A percentile compares a stretch with the other conserved stretches of the same genome.
These are phyloP conservation scores for Limenitis camilla DNA, from an alignment of 2,888 invertebrate genomes.

Conservation along the genomic window DNA sequence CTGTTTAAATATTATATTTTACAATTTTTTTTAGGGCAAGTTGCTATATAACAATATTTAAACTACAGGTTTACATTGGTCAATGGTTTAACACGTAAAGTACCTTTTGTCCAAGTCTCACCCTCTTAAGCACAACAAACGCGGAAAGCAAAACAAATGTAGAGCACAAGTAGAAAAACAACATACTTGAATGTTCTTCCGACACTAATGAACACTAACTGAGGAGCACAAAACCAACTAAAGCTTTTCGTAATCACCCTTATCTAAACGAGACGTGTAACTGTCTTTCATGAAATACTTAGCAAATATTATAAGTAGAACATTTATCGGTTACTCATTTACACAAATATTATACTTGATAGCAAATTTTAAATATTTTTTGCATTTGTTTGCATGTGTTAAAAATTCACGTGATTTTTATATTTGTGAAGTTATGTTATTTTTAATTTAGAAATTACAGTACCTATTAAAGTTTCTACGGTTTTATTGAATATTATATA, in stretches of 20 bases:
- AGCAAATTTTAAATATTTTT: not conserved
- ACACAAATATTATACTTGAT: slow-evolving; percentile 2
- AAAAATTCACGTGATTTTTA: not conserved
- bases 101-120: slow-evolving; percentile 30
- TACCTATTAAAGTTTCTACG: no score
- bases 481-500: no score
- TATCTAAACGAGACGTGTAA: slow-evolving; percentile 13
- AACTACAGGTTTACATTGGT: no score
- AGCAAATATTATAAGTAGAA: slow-evolving; percentile 8
- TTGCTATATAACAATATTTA: no score
- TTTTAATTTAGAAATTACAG: not conserved
- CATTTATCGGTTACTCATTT: not conserved
- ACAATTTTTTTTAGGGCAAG: no score
- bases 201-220: slow-evolving; percentile 27
- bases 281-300: slow-evolving; percentile 12
- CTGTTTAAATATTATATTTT: no score
- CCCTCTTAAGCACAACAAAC: slow-evolving; percentile 42
- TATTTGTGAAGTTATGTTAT: not conserved
- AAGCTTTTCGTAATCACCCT: slow-evolving; percentile 17
- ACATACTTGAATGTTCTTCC: slow-evolving; percentile 37
- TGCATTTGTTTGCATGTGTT: not conserved
- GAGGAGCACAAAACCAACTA: slow-evolving; percentile 20
- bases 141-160: slow-evolving; percentile 43
- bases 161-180: slow-evolving; percentile 47
- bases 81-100: no score